Conservation (phyloP, 2,888 invertebrate species). For the Biston betularia region DNA sequence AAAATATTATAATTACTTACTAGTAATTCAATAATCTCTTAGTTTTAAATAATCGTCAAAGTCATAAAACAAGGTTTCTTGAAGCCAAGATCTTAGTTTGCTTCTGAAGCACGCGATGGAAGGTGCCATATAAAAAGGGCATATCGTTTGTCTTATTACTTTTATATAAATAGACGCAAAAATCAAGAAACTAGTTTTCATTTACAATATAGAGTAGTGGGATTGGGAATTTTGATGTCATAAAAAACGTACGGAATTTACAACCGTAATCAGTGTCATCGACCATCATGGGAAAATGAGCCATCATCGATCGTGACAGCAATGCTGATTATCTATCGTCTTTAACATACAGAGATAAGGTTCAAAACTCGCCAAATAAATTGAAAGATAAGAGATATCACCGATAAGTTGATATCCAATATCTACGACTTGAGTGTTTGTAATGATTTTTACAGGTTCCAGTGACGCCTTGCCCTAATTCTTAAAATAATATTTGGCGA, state of each 20-base stretch:
- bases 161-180: too few species aligned
- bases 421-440: slow-evolving; percentile 35
- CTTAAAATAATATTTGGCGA: slow-evolving; percentile 31
- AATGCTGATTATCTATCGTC: slow-evolving; percentile 15
- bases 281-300: slow-evolving; percentile 60
- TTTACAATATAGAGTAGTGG: neutral
- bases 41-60: too few species aligned
- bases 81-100: too few species aligned
- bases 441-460: slow-evolving; percentile 32
- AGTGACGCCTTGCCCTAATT: slow-evolving; percentile 25
- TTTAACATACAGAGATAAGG: slow-evolving; percentile 30
- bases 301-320: slow-evolving; percentile 40
- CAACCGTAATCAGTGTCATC: slow-evolving; percentile 50
- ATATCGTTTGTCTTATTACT: too few species aligned
- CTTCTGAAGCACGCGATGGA: too few species aligned
- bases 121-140: too few species aligned
- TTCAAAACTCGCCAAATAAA: slow-evolving; percentile 7
- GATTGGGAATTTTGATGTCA: neutral
- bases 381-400: slow-evolving; percentile 23
- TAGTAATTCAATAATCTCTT: too few species aligned
- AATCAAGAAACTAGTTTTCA: too few species aligned
- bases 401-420: slow-evolving; percentile 18
- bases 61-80: too few species aligned
- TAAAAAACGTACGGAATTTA: slow-evolving; percentile 22
- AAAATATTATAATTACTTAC: too few species aligned